A percentile compares a stretch with the other conserved stretches of the same genome.
Conservation (phyloP, 35 echinoderm and acorn worm genomes). For the Ophioderma brevispina region DNA sequence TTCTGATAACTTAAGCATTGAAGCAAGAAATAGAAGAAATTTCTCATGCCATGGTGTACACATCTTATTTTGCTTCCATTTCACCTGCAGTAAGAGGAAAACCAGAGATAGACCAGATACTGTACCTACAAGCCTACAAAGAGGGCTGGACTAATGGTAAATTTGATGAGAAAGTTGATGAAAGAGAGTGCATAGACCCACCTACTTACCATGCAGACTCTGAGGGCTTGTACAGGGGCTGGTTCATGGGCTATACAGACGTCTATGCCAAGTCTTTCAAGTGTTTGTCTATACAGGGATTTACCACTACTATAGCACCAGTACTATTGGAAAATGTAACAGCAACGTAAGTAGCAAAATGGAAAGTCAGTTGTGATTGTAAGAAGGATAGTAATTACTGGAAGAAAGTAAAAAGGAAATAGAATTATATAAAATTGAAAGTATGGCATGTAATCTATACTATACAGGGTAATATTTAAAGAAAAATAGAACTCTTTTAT, state of each 20-base stretch:
- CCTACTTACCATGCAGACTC: slow-evolving; percentile 58
- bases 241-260: slow-evolving; percentile 90
- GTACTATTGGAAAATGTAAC: slow-evolving; percentile 73
- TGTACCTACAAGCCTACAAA: slow-evolving; percentile 82
- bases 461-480: too few species aligned
- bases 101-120: slow-evolving; percentile 80
- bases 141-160: slow-evolving; percentile 97
- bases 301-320: slow-evolving; percentile 66
- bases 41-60: too few species aligned
- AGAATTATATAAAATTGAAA: too few species aligned
- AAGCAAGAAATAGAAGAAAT: too few species aligned
- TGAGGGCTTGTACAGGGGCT: slow-evolving; percentile 71
- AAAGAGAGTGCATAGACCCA: slow-evolving; percentile 88
- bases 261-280: slow-evolving; percentile 86
- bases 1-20: too few species aligned
- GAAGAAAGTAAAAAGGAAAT: too few species aligned
- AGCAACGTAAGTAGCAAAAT: slow-evolving; percentile 64
- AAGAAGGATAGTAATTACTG: too few species aligned
- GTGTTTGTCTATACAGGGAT: slow-evolving; percentile 92
- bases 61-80: too few species aligned
- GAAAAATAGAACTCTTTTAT: too few species aligned
- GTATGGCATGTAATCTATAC: too few species aligned
- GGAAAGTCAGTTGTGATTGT: too few species aligned
- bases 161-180: slow-evolving; percentile 93
- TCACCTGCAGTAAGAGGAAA: slow-evolving; percentile 62